Evolutionary conservation across 2,888 invertebrate genomes (phyloP).

Genomic region (Tipula vernalis): DNA sequence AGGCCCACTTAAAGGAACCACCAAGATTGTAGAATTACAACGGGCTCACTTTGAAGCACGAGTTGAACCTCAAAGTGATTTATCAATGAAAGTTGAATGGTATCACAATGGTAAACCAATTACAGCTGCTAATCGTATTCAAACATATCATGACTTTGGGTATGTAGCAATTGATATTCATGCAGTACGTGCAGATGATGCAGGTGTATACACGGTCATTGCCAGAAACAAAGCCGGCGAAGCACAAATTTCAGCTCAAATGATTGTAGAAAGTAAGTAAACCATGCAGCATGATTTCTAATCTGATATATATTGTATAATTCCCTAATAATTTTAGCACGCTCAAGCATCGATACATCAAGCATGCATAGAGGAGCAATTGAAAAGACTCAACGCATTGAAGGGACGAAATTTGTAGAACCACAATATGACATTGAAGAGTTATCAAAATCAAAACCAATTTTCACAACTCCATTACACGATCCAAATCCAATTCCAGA

Average conservation of each 20-base stretch:
- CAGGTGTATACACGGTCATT: slow-evolving; percentile 85
- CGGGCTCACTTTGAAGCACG: slow-evolving; percentile 90
- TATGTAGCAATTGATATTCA: slow-evolving; percentile 92
- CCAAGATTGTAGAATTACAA: slow-evolving; percentile 85
- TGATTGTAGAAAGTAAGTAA: slow-evolving; percentile 79
- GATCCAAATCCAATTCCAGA: slow-evolving; percentile 77
- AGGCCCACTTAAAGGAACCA: slow-evolving; percentile 83
- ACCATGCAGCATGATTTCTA: background rate
- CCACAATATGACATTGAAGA: slow-evolving; percentile 85
- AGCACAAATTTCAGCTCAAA: slow-evolving; percentile 68
- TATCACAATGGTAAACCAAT: slow-evolving; percentile 90
- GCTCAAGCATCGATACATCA: slow-evolving; percentile 77
- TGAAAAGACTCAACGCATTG: slow-evolving; percentile 78
- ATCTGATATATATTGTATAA: background rate
- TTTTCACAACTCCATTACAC: slow-evolving; percentile 78
- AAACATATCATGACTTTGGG: slow-evolving; percentile 92
- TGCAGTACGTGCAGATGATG: slow-evolving; percentile 83
- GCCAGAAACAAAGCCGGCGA: slow-evolving; percentile 86
- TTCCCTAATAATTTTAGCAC: slow-evolving; percentile 44
- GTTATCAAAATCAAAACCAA: slow-evolving; percentile 88
- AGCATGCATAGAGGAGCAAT: slow-evolving; percentile 79
- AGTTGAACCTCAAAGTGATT: slow-evolving; percentile 89
- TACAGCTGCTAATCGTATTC: slow-evolving; percentile 79
- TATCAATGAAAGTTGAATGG: slow-evolving; percentile 91
- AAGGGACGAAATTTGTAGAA: slow-evolving; percentile 73